Evolutionary conservation across 2,113 vertebrate species (phyloP), one percentile per base, ranked within the genome.

Genomic region (Spilogale gracilis): DNA sequence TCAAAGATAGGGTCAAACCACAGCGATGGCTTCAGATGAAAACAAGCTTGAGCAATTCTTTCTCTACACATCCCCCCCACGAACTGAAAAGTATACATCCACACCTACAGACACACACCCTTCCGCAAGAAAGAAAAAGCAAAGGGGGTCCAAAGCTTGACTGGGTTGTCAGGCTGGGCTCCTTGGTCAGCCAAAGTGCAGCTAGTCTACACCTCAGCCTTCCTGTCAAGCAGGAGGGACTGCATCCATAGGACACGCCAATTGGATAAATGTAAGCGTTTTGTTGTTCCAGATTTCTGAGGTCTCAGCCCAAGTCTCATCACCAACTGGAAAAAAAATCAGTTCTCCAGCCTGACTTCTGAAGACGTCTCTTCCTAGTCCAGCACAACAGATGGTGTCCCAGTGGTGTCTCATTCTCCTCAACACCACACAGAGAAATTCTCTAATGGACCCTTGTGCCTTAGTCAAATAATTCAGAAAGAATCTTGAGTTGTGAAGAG

Each of bases 161-260:
- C 9, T 18, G 12, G 9, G 8, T 71, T 18, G 11, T 71, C 67
- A 38, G n/a, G 43, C 32, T 32, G 16, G 5, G 32, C 10, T 84
- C 52, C 23, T 60, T 32, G 25, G 63, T 90, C 7, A 6, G 21
- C 32, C 14, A 1, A 78, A 5, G 9, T 32, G 48, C 18, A 30
- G 23, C 18, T 38, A 5, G 45, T 58, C 56, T 27, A 69, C 50
- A 78, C 8, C 21, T 4, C 32, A 43, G 38, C 69, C 67, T n/a
- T 9, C 12, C n/a, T 0, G 48, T 48, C 30, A 8, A 30, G 12
- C 14, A 0, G 7, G 30, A 6, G 1, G 13, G n/a, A 78, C n/a
- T 48, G 12, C 16, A 25, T 9, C 30, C 48, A 2, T 3, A 12
- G 63, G 52, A 58, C 48, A 45, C 8, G 5, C 73, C 58, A 17